Conservation (phyloP, 2,888 invertebrate genomes). For the Linnaemya vulpina region DNA sequence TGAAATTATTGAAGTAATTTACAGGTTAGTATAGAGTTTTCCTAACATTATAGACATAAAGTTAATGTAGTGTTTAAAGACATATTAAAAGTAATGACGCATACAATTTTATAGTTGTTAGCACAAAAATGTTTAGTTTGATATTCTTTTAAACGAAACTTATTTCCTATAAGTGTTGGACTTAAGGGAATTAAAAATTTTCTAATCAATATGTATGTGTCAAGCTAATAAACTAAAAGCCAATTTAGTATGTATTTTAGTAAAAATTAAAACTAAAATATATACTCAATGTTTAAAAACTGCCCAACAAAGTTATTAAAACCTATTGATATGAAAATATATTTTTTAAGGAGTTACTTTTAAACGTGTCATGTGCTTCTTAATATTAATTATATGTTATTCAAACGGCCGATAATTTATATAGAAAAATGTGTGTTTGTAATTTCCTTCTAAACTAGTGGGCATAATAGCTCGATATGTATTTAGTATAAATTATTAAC, state of each 20-base stretch:
- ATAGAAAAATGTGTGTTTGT: neutral
- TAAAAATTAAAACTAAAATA: too few relatives aligned
- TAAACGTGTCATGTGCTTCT: too few relatives aligned
- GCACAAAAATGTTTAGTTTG: neutral
- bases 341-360: too few relatives aligned
- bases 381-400: too few relatives aligned
- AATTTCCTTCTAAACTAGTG: neutral
- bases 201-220: too few relatives aligned
- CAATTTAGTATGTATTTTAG: too few relatives aligned
- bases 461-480: neutral
- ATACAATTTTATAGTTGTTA: conserved; percentile 22
- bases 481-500: conserved; percentile 20
- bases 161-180: neutral
- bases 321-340: too few relatives aligned
- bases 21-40: conserved; percentile 1
- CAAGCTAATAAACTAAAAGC: too few relatives aligned
- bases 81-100: conserved; percentile 45
- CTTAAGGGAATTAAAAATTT: too few relatives aligned
- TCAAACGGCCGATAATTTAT: too few relatives aligned
- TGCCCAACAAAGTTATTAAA: too few relatives aligned
- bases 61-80: conserved; percentile 61
- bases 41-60: conserved; percentile 38
- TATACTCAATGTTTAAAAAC: too few relatives aligned
- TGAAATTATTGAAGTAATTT: neutral
- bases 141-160: conserved; percentile 5